Conservation (phyloP, 2,888 invertebrate genomes). For the Rhamphomyia laevipes region DNA sequence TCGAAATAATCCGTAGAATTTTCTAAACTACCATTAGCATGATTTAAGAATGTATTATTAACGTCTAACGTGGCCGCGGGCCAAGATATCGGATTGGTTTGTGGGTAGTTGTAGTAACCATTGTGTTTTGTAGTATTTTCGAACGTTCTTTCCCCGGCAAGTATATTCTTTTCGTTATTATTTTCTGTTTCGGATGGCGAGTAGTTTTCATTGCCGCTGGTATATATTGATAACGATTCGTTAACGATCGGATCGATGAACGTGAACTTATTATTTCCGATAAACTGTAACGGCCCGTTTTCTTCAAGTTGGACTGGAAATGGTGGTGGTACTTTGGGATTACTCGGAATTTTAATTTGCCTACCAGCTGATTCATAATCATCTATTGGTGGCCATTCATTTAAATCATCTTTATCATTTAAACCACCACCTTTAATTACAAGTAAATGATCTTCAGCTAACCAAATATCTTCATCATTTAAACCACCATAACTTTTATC, state of each 20-base stretch:
- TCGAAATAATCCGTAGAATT: slow-evolving; percentile 68
- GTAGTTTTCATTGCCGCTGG: slow-evolving; percentile 40
- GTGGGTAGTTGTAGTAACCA: slow-evolving; percentile 39
- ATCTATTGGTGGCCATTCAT: slow-evolving; percentile 73
- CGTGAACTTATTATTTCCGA: slow-evolving; percentile 58
- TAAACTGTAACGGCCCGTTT: slow-evolving; percentile 75
- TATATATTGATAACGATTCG: slow-evolving; percentile 52
- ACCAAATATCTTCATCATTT: slow-evolving; percentile 77
- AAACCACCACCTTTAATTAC: slow-evolving; percentile 70
- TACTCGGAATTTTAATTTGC: slow-evolving; percentile 71
- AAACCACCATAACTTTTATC: slow-evolving; percentile 69
- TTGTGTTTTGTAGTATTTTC: slow-evolving; percentile 23
- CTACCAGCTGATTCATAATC: slow-evolving; percentile 70
- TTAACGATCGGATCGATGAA: slow-evolving; percentile 46
- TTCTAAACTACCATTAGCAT: slow-evolving; percentile 18
- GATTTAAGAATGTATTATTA: slow-evolving; percentile 28
- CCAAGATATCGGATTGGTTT: background rate
- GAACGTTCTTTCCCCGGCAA: slow-evolving; percentile 47
- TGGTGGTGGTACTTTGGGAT: slow-evolving; percentile 80
- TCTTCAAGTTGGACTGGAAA: slow-evolving; percentile 84
- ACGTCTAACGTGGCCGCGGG: slow-evolving; percentile 20
- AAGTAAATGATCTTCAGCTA: slow-evolving; percentile 76
- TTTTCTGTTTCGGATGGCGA: slow-evolving; percentile 23
- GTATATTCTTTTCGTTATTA: slow-evolving; percentile 40
- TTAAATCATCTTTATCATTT: slow-evolving; percentile 34